Evolutionary conservation across 2,888 invertebrate genomes (phyloP), one percentile per base, ranked within the genome.

Genomic region (Tetranychus piercei): DNA sequence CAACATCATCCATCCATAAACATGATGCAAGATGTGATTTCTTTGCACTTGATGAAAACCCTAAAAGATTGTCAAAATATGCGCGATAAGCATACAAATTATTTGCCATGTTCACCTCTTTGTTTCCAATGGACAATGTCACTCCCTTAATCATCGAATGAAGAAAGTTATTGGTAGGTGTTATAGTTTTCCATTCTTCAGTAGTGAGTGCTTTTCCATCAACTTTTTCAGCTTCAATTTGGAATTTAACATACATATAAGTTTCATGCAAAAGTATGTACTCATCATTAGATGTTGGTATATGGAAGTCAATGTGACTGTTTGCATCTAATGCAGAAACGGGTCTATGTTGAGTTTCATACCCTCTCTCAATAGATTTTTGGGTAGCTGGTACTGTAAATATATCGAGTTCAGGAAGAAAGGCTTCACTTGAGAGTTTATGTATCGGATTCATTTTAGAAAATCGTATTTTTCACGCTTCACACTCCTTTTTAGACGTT

Each of bases 251-350:
- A 7, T 5, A 44, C 15, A 72, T 2, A 3, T n/a, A 18, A 5
- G 72, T 18, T 44, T 72, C 72, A n/a, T 20, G 11, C 8, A 72
- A 9, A n/a, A n/a, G n/a, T n/a, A n/a, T n/a, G n/a, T n/a, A n/a
- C n/a, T n/a, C n/a, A n/a, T n/a, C n/a, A n/a, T 43, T 18, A n/a
- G 15, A n/a, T 2, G 65, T 65, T 1, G n/a, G 18, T n/a, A 65
- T n/a, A 6, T 65, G 65, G 15, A 73, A 34, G 8, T 73, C 73
- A 43, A 66, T 65, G 65, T n/a, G n/a, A 6, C 65, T 65, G 43
- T 64, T 64, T 15, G 15, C 15, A 15, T 64, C 64, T 11, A 64
- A 64, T 23, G 74, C 74, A 11, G 72, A 15, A n/a, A 72, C 20
- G 20, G 74, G 34, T 11, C 23, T 20, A n/a, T n/a, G n/a, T n/a